A percentile compares a stretch with the other conserved stretches of the same genome.
These are phyloP conservation scores for Caranx ignobilis DNA, from an alignment of 2,113 vertebrate species.

Conservation along the genomic window DNA sequence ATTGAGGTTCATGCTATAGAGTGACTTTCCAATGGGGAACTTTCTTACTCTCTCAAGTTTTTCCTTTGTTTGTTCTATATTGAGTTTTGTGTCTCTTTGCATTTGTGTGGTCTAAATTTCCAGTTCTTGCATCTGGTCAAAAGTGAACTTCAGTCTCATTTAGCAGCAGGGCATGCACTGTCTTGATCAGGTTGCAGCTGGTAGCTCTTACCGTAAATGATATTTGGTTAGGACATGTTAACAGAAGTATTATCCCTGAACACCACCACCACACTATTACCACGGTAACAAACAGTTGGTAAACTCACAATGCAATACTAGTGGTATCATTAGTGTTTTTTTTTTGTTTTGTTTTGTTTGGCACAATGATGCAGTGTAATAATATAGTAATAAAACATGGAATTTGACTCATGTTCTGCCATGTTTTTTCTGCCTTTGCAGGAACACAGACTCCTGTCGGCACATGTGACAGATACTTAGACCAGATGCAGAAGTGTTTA, in stretches of 20 bases:
- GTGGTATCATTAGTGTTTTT: too few species aligned
- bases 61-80: slow-evolving; percentile 26
- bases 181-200: slow-evolving; percentile 66
- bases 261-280: slow-evolving; percentile 57
- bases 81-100: neutral
- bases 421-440: slow-evolving; percentile 21
- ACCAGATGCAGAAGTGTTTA: slow-evolving; percentile 3
- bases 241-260: slow-evolving; percentile 62
- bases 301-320: neutral
- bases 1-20: slow-evolving; percentile 17
- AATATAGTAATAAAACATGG: slow-evolving; percentile 7
- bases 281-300: neutral
- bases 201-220: slow-evolving; percentile 62
- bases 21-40: slow-evolving; percentile 6
- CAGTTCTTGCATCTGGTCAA: slow-evolving; percentile 22
- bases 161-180: slow-evolving; percentile 63
- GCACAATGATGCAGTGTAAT: neutral
- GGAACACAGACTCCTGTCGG: slow-evolving; percentile 7
- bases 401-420: slow-evolving; percentile 37
- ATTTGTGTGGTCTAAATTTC: slow-evolving; percentile 6
- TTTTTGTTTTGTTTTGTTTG: slow-evolving; percentile 18
- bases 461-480: neutral
- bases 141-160: slow-evolving; percentile 46
- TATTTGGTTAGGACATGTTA: slow-evolving; percentile 62
- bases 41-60: neutral